Percentiles rank a stretch among this genome's conserved stretches.
These are phyloP conservation scores for Diuraphis noxia DNA, from an alignment of 1,140 invertebrate species.

Conservation along the genomic window DNA sequence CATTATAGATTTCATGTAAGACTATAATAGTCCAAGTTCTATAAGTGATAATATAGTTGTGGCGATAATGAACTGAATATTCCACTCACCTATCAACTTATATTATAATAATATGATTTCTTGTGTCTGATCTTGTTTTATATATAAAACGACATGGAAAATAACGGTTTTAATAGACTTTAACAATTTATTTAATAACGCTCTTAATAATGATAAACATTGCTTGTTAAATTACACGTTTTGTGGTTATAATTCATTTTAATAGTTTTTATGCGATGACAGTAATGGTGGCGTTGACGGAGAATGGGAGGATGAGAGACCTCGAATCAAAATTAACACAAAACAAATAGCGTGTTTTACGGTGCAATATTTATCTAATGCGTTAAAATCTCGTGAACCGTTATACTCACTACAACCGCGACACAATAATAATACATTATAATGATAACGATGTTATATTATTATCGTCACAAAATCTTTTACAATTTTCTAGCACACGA, in stretches of 20 bases:
- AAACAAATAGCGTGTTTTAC: not conserved
- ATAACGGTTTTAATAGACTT: not conserved
- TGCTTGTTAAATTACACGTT: not conserved
- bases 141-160: not conserved
- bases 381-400: conserved; percentile 11
- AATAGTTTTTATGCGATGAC: not conserved
- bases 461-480: not conserved
- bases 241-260: conserved; percentile 2
- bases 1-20: no score
- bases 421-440: conserved; percentile 9
- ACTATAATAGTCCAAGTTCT: no score
- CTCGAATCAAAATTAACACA: conserved; percentile 26
- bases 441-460: not conserved
- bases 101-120: not conserved
- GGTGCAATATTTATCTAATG: not conserved
- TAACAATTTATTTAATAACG: not conserved
- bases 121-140: not conserved
- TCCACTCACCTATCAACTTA: no score
- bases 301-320: no score
- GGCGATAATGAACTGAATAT: no score
- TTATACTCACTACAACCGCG: not conserved
- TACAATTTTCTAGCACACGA: not conserved
- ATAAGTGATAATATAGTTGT: no score
- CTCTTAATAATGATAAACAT: not conserved
- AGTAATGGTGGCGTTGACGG: not conserved